A percentile compares a stretch with the other conserved stretches of the same genome.
phyloP scores from a whole-genome alignment of 2,113 vertebrate genomes.

The Tragelaphus strepsiceros region DNA sequence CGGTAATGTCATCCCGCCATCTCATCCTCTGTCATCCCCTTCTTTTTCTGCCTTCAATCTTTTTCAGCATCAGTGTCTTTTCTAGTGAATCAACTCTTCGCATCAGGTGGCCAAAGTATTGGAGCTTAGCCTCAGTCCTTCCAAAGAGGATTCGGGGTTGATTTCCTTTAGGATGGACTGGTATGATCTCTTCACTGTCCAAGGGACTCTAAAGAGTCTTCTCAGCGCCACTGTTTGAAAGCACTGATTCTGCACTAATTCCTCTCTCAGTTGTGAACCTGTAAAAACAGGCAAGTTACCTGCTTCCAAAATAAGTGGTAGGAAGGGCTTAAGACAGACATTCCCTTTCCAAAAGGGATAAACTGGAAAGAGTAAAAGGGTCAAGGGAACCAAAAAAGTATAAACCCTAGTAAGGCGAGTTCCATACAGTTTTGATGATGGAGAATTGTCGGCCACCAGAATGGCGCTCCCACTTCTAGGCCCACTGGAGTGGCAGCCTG shows the following conservation, averaged over 20 bases:
- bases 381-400: background rate
- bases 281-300: background rate
- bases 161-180: background rate
- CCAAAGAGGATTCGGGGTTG: background rate
- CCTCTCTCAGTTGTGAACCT: background rate
- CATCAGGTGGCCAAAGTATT: background rate
- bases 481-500: background rate
- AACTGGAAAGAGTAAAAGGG: background rate
- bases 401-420: background rate
- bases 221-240: background rate
- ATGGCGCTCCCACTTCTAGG: rapidly evolving
- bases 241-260: background rate
- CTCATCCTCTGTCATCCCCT: background rate
- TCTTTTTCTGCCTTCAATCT: background rate
- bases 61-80: background rate
- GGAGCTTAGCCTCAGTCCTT: background rate
- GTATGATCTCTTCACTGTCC: background rate
- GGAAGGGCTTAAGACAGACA: background rate
- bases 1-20: rapidly evolving
- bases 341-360: background rate
- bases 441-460: background rate
- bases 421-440: background rate
- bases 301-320: background rate
- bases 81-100: rapidly evolving
- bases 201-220: background rate